Evolutionary conservation across 2,113 vertebrate genomes (phyloP).

Genomic region (Euleptes europaea): DNA sequence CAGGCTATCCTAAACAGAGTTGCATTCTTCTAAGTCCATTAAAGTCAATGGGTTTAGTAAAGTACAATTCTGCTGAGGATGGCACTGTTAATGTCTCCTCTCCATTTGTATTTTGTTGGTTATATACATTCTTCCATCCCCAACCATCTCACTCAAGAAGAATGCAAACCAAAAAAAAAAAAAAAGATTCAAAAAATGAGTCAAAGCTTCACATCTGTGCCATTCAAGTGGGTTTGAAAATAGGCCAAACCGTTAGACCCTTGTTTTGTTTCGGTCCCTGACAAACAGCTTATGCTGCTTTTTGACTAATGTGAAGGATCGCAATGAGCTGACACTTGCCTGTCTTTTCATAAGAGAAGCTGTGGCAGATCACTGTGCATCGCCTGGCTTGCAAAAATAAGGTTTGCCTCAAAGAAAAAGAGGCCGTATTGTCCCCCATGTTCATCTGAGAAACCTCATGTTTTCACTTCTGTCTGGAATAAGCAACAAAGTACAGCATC

Average conservation of each 20-base stretch:
- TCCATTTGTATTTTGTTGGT: constrained; percentile 22
- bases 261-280: constrained; percentile 50
- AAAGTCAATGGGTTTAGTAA: no score
- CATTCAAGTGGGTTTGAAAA: constrained; percentile 60
- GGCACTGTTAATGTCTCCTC: constrained; percentile 16
- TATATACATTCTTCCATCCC: constrained; percentile 44
- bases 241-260: constrained; percentile 62
- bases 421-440: constrained; percentile 36
- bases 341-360: constrained; percentile 65
- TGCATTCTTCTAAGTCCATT: no score
- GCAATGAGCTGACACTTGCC: constrained; percentile 53
- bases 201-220: constrained; percentile 65
- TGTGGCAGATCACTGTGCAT: constrained; percentile 58
- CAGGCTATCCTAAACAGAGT: no score
- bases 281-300: constrained; percentile 46
- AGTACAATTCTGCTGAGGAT: no score
- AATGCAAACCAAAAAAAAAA: constrained; percentile 52
- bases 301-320: constrained; percentile 28
- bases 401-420: constrained; percentile 48
- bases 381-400: constrained; percentile 56
- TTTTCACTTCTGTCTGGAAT: constrained; percentile 53
- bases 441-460: constrained; percentile 5
- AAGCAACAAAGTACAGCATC: constrained; percentile 43
- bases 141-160: constrained; percentile 57
- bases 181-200: constrained; percentile 45